These are phyloP conservation scores for Norana najaformis DNA, from an alignment of 2,888 invertebrate species.

Conservation along the genomic window DNA sequence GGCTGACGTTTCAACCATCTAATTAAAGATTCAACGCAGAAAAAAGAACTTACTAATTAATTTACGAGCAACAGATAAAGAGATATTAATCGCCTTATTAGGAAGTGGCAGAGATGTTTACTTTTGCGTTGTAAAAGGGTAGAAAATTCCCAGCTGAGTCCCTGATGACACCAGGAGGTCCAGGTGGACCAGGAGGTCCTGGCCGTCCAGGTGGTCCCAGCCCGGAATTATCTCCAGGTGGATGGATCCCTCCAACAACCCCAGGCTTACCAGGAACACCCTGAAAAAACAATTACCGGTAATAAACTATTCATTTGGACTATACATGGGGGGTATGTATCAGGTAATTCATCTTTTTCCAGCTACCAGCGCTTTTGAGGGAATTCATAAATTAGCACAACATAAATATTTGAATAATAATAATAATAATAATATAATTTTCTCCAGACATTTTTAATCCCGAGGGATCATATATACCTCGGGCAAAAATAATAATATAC, in stretches of 20 bases:
- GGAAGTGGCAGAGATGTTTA: too few species aligned
- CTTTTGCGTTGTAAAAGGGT: background rate
- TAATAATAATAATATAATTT: too few species aligned
- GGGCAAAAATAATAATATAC: too few species aligned
- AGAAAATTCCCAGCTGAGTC: background rate
- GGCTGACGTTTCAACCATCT: background rate
- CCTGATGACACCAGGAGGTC: background rate
- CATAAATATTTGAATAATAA: too few species aligned
- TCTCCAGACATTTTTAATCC: too few species aligned
- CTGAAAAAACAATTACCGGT: background rate
- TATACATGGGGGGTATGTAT: background rate
- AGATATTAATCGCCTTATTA: too few species aligned
- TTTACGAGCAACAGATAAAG: too few species aligned
- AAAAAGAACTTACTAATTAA: too few species aligned
- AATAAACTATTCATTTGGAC: background rate
- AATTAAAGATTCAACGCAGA: background rate
- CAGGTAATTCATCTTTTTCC: too few species aligned
- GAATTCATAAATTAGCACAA: too few species aligned
- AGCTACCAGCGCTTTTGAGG: too few species aligned
- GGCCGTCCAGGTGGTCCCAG: background rate
- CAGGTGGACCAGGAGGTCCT: conserved; percentile 14
- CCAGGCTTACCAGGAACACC: background rate
- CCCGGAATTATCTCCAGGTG: background rate
- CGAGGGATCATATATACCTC: too few species aligned
- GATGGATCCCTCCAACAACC: background rate